A percentile compares a stretch with the other conserved stretches of the same genome.
Evolutionary conservation across 2,888 invertebrate species (phyloP).

Genomic region (Byasa hedistus): DNA sequence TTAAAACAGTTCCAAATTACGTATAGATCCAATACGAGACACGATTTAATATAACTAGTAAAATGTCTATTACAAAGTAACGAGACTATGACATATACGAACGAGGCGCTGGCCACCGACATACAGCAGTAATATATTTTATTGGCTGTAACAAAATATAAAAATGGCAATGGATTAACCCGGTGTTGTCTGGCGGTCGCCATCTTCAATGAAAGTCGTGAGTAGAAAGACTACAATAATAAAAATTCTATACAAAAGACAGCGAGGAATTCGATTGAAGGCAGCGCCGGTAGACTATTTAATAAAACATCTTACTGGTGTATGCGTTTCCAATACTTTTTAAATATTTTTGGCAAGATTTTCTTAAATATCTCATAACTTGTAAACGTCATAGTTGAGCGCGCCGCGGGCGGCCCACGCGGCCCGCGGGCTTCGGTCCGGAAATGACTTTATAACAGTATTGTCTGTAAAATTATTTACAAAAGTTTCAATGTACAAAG

Average conservation of each 20-base stretch:
- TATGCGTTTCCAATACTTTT: conserved; percentile 30
- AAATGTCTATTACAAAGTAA: conserved; percentile 21
- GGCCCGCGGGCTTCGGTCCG: not conserved
- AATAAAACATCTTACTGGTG: conserved; percentile 45
- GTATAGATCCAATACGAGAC: not conserved
- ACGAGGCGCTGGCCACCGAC: conserved; percentile 18
- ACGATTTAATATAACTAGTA: conserved; percentile 10
- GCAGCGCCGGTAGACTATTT: not conserved
- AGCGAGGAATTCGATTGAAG: conserved; percentile 18
- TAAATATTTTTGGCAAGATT: conserved; percentile 29
- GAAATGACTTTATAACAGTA: conserved; percentile 24
- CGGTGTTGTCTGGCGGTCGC: conserved; percentile 2
- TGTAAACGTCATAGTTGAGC: too few species aligned
- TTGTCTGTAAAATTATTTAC: conserved; percentile 30
- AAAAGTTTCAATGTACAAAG: conserved; percentile 19
- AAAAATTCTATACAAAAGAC: conserved; percentile 11
- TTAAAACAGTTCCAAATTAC: conserved; percentile 2
- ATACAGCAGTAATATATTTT: conserved; percentile 29
- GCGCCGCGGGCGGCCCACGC: not conserved
- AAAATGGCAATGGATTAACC: conserved; percentile 25
- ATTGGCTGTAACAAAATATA: conserved; percentile 15
- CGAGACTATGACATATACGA: conserved; percentile 12
- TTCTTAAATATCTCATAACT: conserved; percentile 2
- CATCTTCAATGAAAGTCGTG: conserved; percentile 10
- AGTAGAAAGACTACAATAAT: conserved; percentile 4